phyloP scores from a whole-genome alignment of 2,888 invertebrate genomes.

The Ophraella communa region DNA sequence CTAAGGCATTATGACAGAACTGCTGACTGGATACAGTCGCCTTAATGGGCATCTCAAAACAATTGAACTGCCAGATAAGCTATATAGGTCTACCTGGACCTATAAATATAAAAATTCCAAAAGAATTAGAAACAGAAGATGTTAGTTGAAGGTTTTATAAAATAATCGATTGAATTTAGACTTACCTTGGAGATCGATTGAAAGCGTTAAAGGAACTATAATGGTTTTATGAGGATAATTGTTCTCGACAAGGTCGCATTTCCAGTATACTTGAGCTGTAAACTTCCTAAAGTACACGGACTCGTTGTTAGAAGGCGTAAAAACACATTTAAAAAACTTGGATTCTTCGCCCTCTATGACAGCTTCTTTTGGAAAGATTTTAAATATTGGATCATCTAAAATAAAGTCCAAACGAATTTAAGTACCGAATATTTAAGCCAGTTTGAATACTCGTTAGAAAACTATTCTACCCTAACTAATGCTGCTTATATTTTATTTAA shows the following conservation, averaged over 20 bases:
- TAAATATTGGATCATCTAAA: slow-evolving; percentile 51
- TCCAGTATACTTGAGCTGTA: slow-evolving; percentile 51
- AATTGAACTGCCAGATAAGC: too few species aligned
- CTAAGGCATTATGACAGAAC: too few species aligned
- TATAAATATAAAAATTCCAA: too few species aligned
- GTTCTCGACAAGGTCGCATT: slow-evolving; percentile 15
- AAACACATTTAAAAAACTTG: slow-evolving; percentile 54
- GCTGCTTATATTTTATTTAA: too few species aligned
- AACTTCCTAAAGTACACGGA: slow-evolving; percentile 50
- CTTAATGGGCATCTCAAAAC: too few species aligned
- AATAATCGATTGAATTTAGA: too few species aligned
- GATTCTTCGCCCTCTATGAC: slow-evolving; percentile 47
- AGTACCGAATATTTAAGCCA: background rate
- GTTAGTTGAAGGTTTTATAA: too few species aligned
- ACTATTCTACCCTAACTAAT: too few species aligned
- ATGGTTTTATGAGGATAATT: background rate
- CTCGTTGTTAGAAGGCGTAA: slow-evolving; percentile 49
- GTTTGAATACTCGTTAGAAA: too few species aligned
- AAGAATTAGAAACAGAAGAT: too few species aligned
- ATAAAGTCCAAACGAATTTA: slow-evolving; percentile 19
- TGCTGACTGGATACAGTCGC: too few species aligned
- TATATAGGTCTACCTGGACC: too few species aligned
- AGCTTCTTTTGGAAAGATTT: slow-evolving; percentile 48
- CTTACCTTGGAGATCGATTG: slow-evolving; percentile 37
- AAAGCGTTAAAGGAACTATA: slow-evolving; percentile 29